phyloP scores from a whole-genome alignment of 1,140 invertebrate genomes.

The Brachionus sp. region DNA sequence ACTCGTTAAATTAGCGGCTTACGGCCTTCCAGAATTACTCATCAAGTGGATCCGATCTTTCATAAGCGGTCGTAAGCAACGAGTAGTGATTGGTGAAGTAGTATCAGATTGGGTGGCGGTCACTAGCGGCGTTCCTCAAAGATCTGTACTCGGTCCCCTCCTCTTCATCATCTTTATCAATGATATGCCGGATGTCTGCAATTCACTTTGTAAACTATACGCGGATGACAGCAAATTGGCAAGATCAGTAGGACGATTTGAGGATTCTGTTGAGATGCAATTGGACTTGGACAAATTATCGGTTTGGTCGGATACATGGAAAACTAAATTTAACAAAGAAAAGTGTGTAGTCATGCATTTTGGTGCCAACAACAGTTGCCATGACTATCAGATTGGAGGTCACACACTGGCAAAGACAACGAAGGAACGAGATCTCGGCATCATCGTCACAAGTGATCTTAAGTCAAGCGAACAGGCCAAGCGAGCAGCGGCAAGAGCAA shows the following conservation, averaged over 20 bases:
- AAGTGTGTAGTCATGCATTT: neutral
- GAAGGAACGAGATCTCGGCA: too few species aligned
- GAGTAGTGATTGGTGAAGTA: neutral
- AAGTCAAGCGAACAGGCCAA: too few species aligned
- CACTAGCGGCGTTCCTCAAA: neutral
- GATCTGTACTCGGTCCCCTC: neutral
- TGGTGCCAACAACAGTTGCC: neutral
- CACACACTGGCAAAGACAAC: neutral
- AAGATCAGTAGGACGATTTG: neutral
- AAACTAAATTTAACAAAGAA: neutral
- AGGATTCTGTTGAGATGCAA: neutral
- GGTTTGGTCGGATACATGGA: neutral
- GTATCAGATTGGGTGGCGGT: neutral
- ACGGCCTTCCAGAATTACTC: neutral
- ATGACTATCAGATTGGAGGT: neutral
- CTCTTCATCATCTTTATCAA: too few species aligned
- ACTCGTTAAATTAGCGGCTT: neutral
- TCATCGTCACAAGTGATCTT: too few species aligned
- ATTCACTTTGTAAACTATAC: too few species aligned
- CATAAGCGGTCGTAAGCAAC: neutral
- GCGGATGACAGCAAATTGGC: neutral
- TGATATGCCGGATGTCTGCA: too few species aligned
- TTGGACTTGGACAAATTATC: neutral
- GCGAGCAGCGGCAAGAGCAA: too few species aligned
- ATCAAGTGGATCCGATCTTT: neutral